Evolutionary conservation across 2,797 vertebrate genomes (phyloP).

Genomic region (Leptatherina wallacei): DNA sequence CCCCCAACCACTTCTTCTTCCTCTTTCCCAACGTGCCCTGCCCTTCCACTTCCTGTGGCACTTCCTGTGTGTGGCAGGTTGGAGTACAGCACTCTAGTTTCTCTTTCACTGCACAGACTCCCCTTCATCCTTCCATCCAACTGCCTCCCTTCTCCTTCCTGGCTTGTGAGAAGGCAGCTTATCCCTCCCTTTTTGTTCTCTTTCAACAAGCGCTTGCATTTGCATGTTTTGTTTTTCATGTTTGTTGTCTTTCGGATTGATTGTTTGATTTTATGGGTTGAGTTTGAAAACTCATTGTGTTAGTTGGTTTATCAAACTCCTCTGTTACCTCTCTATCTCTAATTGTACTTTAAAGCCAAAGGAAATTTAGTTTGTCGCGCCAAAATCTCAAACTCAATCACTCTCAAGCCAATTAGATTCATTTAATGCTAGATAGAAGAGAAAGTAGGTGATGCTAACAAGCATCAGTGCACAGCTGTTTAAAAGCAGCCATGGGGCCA

Average conservation of each 20-base stretch:
- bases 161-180: slow-evolving; percentile 83
- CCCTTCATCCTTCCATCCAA: slow-evolving; percentile 67
- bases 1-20: slow-evolving; percentile 74
- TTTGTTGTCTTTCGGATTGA: slow-evolving; percentile 36
- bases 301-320: slow-evolving; percentile 47
- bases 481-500: slow-evolving; percentile 68
- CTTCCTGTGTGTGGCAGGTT: slow-evolving; percentile 85
- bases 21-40: slow-evolving; percentile 71
- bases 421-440: slow-evolving; percentile 37
- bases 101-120: slow-evolving; percentile 64
- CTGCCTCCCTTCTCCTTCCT: slow-evolving; percentile 42
- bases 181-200: slow-evolving; percentile 54
- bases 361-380: slow-evolving; percentile 44
- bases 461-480: slow-evolving; percentile 63
- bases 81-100: slow-evolving; percentile 72
- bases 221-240: slow-evolving; percentile 62
- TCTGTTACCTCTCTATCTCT: slow-evolving; percentile 66
- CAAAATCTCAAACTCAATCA: slow-evolving; percentile 54
- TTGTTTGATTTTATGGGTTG: slow-evolving; percentile 47
- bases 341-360: slow-evolving; percentile 49
- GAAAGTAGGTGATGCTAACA: slow-evolving; percentile 53
- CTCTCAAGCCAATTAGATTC: slow-evolving; percentile 62
- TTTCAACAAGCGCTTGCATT: slow-evolving; percentile 58
- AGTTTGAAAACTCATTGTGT: slow-evolving; percentile 28
- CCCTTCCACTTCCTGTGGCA: slow-evolving; percentile 80